phyloP scores from a whole-genome alignment of 2,888 invertebrate species.

The Coelopa pilipes region DNA sequence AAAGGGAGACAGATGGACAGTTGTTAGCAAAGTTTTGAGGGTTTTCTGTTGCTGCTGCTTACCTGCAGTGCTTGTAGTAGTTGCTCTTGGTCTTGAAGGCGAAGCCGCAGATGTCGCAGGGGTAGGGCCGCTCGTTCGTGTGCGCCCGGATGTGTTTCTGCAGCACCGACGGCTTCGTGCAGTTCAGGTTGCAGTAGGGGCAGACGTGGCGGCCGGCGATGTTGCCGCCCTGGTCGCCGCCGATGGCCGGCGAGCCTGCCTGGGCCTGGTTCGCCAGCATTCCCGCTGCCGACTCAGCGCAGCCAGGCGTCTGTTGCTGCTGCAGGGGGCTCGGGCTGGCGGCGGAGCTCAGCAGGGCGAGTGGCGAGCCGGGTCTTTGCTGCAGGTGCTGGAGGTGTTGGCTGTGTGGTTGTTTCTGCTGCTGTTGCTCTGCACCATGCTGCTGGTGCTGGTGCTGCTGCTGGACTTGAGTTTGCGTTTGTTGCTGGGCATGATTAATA shows the following conservation, averaged over 20 bases:
- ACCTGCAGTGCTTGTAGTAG: constrained; percentile 86
- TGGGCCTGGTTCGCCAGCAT: constrained; percentile 1
- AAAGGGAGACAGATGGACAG: neutral
- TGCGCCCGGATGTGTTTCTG: constrained; percentile 95
- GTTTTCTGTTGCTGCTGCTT: constrained; percentile 35
- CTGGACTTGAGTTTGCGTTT: too few relatives aligned
- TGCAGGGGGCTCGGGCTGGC: neutral
- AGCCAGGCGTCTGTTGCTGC: neutral
- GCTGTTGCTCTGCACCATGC: constrained; percentile 19
- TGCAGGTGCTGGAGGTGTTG: constrained; percentile 22
- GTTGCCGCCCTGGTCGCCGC: constrained; percentile 31
- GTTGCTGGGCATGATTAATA: neutral
- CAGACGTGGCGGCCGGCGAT: constrained; percentile 80
- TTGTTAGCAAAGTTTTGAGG: too few relatives aligned
- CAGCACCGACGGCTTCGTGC: constrained; percentile 92
- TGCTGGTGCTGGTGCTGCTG: constrained; percentile 30
- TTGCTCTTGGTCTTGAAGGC: constrained; percentile 95
- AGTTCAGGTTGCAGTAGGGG: constrained; percentile 87
- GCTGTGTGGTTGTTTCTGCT: constrained; percentile 21
- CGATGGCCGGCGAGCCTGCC: constrained; percentile 13
- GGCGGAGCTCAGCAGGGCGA: too few relatives aligned
- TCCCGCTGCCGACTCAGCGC: neutral
- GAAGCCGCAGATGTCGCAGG: constrained; percentile 88
- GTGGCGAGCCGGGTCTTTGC: too few relatives aligned
- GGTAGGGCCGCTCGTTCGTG: constrained; percentile 92